Evolutionary conservation across 2,888 invertebrate genomes (phyloP).

Genomic region (Carterocephalus palaemon): DNA sequence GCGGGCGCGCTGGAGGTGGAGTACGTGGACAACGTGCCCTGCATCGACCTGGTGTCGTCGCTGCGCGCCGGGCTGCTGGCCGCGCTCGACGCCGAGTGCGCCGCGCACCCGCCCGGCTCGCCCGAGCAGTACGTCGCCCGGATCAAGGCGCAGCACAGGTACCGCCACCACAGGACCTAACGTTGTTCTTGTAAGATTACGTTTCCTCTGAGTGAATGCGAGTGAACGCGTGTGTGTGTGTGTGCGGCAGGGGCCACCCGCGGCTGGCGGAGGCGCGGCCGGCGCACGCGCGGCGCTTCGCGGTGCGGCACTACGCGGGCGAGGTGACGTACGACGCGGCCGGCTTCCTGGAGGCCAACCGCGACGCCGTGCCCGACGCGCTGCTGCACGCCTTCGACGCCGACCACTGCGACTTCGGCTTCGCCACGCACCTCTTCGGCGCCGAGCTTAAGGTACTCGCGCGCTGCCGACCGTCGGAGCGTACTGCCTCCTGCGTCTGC

Average conservation of each 20-base stretch:
- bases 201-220: background rate
- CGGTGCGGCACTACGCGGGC: slow-evolving; percentile 90
- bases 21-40: slow-evolving; percentile 96
- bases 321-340: slow-evolving; percentile 92
- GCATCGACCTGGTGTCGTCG: slow-evolving; percentile 96
- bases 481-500: too few species aligned
- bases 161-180: too few species aligned
- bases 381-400: slow-evolving; percentile 95
- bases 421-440: slow-evolving; percentile 96
- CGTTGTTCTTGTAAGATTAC: too few species aligned
- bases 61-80: slow-evolving; percentile 93
- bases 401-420: slow-evolving; percentile 96
- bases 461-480: too few species aligned
- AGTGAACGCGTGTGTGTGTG: background rate
- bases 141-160: slow-evolving; percentile 58
- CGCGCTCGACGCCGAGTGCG: slow-evolving; percentile 95
- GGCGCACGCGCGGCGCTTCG: slow-evolving; percentile 89
- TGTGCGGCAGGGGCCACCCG: slow-evolving; percentile 84
- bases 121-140: slow-evolving; percentile 69
- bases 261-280: slow-evolving; percentile 89
- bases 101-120: slow-evolving; percentile 84
- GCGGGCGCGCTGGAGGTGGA: slow-evolving; percentile 93
- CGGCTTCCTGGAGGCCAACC: slow-evolving; percentile 94
- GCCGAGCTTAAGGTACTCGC: slow-evolving; percentile 92
- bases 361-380: slow-evolving; percentile 95